Percentiles rank a stretch among this genome's conserved stretches.
Conservation (phyloP, 2,888 invertebrate genomes). For the Archips crataeganus region DNA sequence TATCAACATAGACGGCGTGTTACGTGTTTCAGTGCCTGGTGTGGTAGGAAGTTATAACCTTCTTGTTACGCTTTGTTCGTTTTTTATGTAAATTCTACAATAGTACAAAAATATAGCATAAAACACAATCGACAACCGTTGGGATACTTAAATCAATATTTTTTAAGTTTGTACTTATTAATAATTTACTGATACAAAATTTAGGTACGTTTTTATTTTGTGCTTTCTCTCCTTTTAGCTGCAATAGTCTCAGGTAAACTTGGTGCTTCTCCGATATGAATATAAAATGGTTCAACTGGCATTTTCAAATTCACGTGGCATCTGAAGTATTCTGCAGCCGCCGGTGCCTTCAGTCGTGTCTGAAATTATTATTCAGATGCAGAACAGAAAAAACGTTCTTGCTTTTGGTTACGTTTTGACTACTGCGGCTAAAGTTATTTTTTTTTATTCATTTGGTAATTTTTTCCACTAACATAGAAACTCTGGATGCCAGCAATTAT, state of each 20-base stretch:
- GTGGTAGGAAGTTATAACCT: neutral
- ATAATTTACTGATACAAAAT: no score
- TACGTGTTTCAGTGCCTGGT: no score
- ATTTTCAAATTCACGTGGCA: constrained; percentile 34
- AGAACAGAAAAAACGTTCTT: constrained; percentile 18
- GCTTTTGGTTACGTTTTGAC: neutral
- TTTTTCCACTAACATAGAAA: neutral
- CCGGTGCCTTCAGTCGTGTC: constrained; percentile 29
- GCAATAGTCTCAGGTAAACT: constrained; percentile 31
- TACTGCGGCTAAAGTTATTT: neutral
- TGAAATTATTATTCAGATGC: constrained; percentile 20
- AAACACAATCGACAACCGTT: no score
- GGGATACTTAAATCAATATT: no score
- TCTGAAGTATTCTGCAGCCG: constrained; percentile 28
- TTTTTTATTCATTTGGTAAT: neutral
- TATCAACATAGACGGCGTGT: no score
- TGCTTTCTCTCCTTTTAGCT: constrained; percentile 24
- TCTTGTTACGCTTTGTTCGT: neutral
- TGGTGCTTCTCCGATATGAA: constrained; percentile 38
- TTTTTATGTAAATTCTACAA: no score
- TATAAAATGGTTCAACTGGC: constrained; percentile 34
- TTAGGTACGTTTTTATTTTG: neutral
- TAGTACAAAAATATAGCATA: no score
- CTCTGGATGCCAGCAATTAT: neutral
- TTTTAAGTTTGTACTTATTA: no score